These are phyloP conservation scores for Erythrocercus mccallii DNA, from an alignment of 2,113 vertebrate species.

Conservation along the genomic window DNA sequence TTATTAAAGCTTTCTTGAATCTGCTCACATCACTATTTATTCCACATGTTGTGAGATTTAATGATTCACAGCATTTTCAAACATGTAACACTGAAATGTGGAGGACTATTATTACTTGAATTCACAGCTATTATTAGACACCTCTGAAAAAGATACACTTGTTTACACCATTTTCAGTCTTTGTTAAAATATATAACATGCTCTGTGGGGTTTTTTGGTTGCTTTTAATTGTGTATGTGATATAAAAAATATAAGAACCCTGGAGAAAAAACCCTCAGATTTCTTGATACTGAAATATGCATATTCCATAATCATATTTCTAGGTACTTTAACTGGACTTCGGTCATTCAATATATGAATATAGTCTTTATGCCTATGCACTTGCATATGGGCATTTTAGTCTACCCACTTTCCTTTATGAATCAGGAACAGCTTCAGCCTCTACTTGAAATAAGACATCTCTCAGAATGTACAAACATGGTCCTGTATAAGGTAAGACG, in stretches of 20 bases:
- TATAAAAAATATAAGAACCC: background rate
- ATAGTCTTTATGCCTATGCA: background rate
- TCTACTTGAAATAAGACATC: constrained; percentile 48
- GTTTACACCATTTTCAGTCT: background rate
- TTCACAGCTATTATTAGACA: constrained; percentile 17
- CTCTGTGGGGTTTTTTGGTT: background rate
- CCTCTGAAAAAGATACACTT: constrained; percentile 7
- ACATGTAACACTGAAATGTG: background rate
- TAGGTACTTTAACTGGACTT: background rate
- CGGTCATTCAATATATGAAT: background rate
- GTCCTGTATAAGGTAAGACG: background rate
- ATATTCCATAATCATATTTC: background rate
- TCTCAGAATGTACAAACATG: background rate
- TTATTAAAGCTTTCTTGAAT: constrained; percentile 20
- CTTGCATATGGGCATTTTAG: background rate
- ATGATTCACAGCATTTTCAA: constrained; percentile 20
- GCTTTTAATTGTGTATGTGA: background rate
- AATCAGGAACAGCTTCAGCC: constrained; percentile 11
- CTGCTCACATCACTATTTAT: background rate
- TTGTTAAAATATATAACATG: background rate
- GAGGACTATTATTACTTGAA: constrained; percentile 47
- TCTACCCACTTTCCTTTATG: constrained; percentile 1
- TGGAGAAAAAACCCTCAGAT: background rate
- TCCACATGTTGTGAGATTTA: background rate
- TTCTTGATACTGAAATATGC: background rate